Base-by-base conservation (phyloP, 2,113 vertebrate genomes). In the Microcebus griseorufus region DNA sequence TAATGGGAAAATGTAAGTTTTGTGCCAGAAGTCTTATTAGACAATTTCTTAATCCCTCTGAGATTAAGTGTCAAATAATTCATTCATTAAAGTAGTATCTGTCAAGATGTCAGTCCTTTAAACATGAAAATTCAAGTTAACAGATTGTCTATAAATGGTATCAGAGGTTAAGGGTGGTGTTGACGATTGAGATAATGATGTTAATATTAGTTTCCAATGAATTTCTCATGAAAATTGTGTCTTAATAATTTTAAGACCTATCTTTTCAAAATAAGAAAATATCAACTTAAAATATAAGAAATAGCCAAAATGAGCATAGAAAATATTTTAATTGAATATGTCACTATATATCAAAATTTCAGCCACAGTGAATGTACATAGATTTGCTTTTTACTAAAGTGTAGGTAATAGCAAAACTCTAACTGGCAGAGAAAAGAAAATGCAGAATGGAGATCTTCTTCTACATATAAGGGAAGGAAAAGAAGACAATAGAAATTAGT, bases 401-500 rank as follows among this genome's bases (percentile, higher is more conserved):
- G 3, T 2, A 17, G 32, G 34, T 64, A 45, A 55, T 8, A 78
- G 9, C 9, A 58, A 9, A 65, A 8, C 2, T 76, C 1, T 48
- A 69, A 16, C 1, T n/a, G 60, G 3, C 6, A 58, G 48, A 69
- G 12, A 55, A 37, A 3, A 32, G n/a, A 82, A n/a, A 70, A 10
- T 9, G 29, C 1, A 70, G 18, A 32, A 9, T 45, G 5, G 16
- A 62, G 2, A 67, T 0, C 5, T 25, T 29, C 23, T 5, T n/a
- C 8, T 86, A 16, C 20, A 22, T 32, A 22, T 14, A 67, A 72
- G n/a, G 10, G 4, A 42, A 83, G 11, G 39, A 29, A 9, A 65
- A 20, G 5, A 64, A 4, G 27, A 34, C 2, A 70, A 9, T 1
- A 11, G 27, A 4, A 85, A 48, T 34, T 45, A 45, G 1, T 14